Conservation (phyloP, 2,113 vertebrate species). For the Nibea coibor region DNA sequence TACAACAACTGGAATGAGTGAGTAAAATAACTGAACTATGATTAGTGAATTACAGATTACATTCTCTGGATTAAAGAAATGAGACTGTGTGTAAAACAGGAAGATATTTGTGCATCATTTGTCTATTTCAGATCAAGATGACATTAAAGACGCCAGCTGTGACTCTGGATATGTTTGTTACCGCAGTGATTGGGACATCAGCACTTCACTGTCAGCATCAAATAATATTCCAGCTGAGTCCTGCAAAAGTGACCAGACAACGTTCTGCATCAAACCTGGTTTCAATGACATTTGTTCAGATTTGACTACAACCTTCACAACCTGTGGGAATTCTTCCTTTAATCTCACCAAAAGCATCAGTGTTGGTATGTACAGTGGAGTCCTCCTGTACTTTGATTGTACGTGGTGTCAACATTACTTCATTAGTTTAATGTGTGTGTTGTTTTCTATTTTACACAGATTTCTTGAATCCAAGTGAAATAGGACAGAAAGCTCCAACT, state of each 20-base stretch:
- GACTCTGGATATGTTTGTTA: conserved; percentile 12
- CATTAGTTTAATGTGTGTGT: neutral
- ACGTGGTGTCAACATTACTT: neutral
- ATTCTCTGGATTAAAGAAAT: neutral
- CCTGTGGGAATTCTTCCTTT: neutral
- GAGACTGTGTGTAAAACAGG: neutral
- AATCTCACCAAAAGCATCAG: rapidly evolving
- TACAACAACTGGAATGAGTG: rapidly evolving
- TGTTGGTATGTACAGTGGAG: conserved; percentile 53
- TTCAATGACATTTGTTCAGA: neutral
- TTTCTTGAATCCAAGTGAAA: neutral
- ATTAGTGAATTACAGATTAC: neutral
- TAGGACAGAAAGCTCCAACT: rapidly evolving
- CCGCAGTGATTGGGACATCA: conserved; percentile 6
- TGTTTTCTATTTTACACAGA: conserved; percentile 21
- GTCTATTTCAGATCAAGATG: too few relatives aligned
- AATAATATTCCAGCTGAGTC: rapidly evolving
- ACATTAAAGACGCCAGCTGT: too few relatives aligned
- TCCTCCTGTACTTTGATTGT: neutral
- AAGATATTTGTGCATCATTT: too few relatives aligned
- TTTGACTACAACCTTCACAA: conserved; percentile 1
- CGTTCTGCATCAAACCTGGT: too few relatives aligned
- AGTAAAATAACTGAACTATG: neutral
- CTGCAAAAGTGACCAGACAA: neutral
- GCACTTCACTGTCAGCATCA: neutral